Evolutionary conservation across 2,888 invertebrate genomes (phyloP).

Genomic region (Drosophila pseudotalamancana): DNA sequence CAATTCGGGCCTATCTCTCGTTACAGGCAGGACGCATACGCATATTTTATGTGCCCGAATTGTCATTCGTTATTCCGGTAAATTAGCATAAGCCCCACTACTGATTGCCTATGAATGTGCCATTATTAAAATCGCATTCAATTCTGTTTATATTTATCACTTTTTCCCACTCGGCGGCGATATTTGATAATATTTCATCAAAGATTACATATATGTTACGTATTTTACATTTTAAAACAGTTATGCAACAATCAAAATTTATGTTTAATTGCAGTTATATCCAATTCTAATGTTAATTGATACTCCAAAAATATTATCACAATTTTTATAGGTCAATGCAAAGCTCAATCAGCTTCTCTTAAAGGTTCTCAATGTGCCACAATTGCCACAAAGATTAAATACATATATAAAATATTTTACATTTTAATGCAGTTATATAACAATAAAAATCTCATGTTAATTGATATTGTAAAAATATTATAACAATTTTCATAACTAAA

Average conservation of each 20-base stretch:
- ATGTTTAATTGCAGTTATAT: no score
- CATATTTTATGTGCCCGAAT: constrained; percentile 58
- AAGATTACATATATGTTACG: no score
- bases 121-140: constrained; percentile 10
- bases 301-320: no score
- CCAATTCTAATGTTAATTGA: no score
- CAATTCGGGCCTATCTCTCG: constrained; percentile 42
- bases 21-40: constrained; percentile 44
- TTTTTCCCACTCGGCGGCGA: neutral
- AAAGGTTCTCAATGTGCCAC: no score
- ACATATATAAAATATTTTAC: no score
- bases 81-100: constrained; percentile 35
- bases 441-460: no score
- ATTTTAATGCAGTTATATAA: no score
- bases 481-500: neutral
- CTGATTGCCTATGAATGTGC: constrained; percentile 1
- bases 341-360: neutral
- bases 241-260: no score
- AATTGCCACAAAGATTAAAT: no score
- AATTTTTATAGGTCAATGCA: neutral
- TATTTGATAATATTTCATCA: neutral
- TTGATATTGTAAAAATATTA: no score
- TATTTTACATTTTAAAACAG: no score
- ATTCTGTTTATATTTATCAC: neutral
- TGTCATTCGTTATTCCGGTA: constrained; percentile 18